A percentile compares a stretch with the other conserved stretches of the same genome.
phyloP scores from a whole-genome alignment of 2,797 vertebrate species.

The Galaxias olidus region DNA sequence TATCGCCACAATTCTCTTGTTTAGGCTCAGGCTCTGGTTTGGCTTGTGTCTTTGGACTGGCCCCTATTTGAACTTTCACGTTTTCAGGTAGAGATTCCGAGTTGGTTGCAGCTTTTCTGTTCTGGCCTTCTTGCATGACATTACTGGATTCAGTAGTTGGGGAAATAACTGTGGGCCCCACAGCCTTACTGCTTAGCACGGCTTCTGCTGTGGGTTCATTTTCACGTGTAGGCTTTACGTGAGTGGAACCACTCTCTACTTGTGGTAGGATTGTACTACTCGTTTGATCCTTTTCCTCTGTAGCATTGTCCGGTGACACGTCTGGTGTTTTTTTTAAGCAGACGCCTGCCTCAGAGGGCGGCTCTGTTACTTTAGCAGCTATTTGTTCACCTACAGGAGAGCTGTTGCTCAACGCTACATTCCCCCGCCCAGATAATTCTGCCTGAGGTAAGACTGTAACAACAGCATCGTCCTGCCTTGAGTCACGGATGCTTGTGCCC shows the following conservation, averaged over 20 bases:
- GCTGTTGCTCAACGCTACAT: background rate
- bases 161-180: conserved; percentile 2
- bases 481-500: background rate
- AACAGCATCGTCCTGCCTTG: conserved; percentile 5
- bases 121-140: conserved; percentile 1
- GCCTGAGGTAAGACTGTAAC: background rate
- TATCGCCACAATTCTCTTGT: conserved; percentile 6
- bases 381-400: conserved; percentile 19
- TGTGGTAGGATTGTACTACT: no score
- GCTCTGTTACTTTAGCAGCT: conserved; percentile 11
- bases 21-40: conserved; percentile 7
- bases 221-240: no score
- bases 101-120: conserved; percentile 12
- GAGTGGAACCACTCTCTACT: no score
- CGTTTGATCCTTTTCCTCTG: no score
- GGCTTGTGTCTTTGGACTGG: conserved; percentile 16
- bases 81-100: conserved; percentile 12
- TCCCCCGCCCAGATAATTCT: background rate
- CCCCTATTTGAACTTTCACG: conserved; percentile 5
- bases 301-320: background rate
- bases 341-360: conserved; percentile 11
- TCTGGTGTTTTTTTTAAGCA: conserved; percentile 16
- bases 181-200: background rate
- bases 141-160: conserved; percentile 8
- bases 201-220: background rate